phyloP scores from a whole-genome alignment of 2,888 invertebrate species.

The Adelphocoris suturalis region DNA sequence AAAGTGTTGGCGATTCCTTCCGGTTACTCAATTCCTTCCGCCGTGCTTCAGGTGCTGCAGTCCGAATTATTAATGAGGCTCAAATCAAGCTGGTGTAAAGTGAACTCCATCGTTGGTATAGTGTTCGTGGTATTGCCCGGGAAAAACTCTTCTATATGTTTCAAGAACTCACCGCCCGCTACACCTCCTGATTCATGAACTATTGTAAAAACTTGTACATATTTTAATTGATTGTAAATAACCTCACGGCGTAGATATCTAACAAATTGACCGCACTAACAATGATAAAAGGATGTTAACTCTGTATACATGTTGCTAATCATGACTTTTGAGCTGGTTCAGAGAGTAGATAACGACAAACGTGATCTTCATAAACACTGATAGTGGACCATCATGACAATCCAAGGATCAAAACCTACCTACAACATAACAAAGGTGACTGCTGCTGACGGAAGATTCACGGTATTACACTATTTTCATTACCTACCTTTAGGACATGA shows the following conservation, averaged over 20 bases:
- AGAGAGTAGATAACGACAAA: slow-evolving; percentile 23
- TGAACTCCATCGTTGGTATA: no score
- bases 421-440: background rate
- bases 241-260: background rate
- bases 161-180: no score
- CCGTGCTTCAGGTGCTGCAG: no score
- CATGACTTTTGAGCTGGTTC: slow-evolving; percentile 28
- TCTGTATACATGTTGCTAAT: slow-evolving; percentile 17
- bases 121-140: no score
- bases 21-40: no score
- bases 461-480: slow-evolving; percentile 24
- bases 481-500: background rate
- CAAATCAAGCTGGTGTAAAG: no score
- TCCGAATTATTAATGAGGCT: no score
- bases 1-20: no score
- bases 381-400: background rate
- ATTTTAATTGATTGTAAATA: background rate
- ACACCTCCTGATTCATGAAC: no score
- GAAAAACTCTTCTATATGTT: no score
- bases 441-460: slow-evolving; percentile 20
- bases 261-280: background rate
- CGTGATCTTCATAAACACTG: slow-evolving; percentile 6
- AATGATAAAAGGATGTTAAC: background rate
- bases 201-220: background rate
- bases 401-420: background rate